Evolutionary conservation across 1,140 invertebrate species (phyloP), one percentile per base, ranked within the genome.

Genomic region (Brevipalpus yothersi): DNA sequence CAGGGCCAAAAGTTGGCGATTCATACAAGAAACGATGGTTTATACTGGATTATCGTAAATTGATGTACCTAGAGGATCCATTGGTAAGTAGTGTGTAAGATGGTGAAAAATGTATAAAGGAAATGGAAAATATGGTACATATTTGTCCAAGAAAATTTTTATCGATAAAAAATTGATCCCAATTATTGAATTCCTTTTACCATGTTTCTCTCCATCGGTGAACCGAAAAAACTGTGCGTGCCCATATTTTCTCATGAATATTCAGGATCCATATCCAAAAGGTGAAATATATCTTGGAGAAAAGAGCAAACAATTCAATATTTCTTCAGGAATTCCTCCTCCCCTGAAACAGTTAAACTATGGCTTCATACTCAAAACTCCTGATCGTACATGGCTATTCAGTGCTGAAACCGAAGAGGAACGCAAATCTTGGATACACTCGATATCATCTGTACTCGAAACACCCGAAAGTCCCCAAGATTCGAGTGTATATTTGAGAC

Each of bases 11-110:
- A 61, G 74, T 77, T 7, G 79, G 78, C 15, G 85, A 90, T 68
- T 80, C 80, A 1, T 90, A 84, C 67, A 82, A 82, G 65, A 81
- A 82, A 66, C 71, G 86, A 51, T 91, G 86, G 86, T 89, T 90
- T 66, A 86, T 84, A 0, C 68, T 91, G n/a, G 61, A 62, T 13
- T 79, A 82, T 63, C 77, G 86, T 57, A 89, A 89, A 71, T 73
- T 93, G 3, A 89, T 90, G 84, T 91, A 90, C 67, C 83, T 86
- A 65, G 82, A 86, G 68, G 84, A 87, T 68, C 82, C 84, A 41
- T 70, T 82, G 74, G 80, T 82, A 69, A 72, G 70, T 61, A 40
- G 12, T 31, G 40, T 41, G 10, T 10, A 40, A 31, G 31, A 31
- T 31, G 2, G 55, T 62, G 45, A 40, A 55, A 31, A n/a, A 39